Conservation (phyloP, 2,113 vertebrate genomes). For the Nothocercus julius region DNA sequence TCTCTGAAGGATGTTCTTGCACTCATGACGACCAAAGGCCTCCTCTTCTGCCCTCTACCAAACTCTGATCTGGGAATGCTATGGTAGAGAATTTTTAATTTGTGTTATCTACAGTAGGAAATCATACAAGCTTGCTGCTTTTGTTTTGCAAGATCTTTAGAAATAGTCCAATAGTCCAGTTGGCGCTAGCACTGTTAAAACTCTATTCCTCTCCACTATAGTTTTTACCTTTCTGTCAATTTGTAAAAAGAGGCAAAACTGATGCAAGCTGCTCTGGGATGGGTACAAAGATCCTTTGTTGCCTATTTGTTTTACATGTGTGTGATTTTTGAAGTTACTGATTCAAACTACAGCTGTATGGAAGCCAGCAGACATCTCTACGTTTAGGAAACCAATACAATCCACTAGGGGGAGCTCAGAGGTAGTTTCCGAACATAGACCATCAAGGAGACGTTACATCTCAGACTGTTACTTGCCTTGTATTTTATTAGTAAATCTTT, state of each 20-base stretch:
- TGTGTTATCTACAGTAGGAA: background rate
- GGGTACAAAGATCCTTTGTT: background rate
- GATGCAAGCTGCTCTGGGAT: background rate
- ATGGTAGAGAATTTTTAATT: background rate
- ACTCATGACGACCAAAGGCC: background rate
- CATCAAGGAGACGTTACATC: accelerated
- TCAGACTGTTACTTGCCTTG: background rate
- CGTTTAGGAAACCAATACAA: background rate
- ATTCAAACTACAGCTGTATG: accelerated
- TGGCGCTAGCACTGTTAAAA: background rate
- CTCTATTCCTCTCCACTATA: background rate
- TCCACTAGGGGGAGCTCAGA: conserved; percentile 56
- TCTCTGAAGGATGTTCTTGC: background rate
- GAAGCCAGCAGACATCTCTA: background rate
- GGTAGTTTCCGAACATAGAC: background rate
- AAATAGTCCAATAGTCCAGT: background rate
- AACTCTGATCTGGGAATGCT: background rate
- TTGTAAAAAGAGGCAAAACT: background rate
- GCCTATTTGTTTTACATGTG: background rate
- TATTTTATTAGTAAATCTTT: background rate
- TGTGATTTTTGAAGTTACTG: background rate
- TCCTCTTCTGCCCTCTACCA: background rate
- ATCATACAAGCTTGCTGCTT: background rate
- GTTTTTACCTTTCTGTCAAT: background rate
- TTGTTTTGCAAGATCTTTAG: background rate